Conservation (phyloP, 2,113 vertebrate species). For the Sceloporus tristichus region DNA sequence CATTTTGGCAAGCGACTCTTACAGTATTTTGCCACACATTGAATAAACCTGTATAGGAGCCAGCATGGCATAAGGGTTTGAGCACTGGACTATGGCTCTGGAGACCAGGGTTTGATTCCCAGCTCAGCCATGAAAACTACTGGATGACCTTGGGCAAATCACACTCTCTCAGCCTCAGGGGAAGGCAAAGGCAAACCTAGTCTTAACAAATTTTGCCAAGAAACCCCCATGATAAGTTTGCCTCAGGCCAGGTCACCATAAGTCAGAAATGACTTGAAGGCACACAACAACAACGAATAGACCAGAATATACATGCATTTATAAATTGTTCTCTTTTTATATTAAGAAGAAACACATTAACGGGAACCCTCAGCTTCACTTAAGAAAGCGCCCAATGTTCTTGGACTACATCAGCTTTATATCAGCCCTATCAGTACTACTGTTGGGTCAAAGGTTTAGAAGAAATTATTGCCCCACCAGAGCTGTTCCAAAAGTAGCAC, state of each 20-base stretch:
- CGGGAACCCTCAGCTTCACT: neutral
- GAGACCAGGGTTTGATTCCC: too few relatives aligned
- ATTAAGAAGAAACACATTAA: conserved; percentile 2
- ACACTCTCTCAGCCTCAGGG: too few relatives aligned
- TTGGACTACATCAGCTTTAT: neutral
- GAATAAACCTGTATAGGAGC: neutral
- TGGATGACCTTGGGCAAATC: too few relatives aligned
- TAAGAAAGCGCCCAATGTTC: neutral
- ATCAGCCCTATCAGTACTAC: neutral
- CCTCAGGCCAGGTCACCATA: too few relatives aligned
- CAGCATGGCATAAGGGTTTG: too few relatives aligned
- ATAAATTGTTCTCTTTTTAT: neutral
- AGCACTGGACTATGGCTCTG: too few relatives aligned
- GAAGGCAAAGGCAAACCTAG: too few relatives aligned
- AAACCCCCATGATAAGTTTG: too few relatives aligned
- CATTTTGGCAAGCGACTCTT: neutral
- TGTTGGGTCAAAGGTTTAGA: neutral
- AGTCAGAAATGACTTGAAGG: too few relatives aligned
- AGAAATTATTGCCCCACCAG: neutral
- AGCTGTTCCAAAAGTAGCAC: neutral
- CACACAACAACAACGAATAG: too few relatives aligned
- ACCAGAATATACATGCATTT: neutral
- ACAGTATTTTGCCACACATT: neutral
- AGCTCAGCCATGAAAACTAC: too few relatives aligned
- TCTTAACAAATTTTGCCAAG: too few relatives aligned